Percentiles rank a stretch among this genome's conserved stretches.
phyloP scores from a whole-genome alignment of 2,113 vertebrate species.

The Edolisoma coerulescens region DNA sequence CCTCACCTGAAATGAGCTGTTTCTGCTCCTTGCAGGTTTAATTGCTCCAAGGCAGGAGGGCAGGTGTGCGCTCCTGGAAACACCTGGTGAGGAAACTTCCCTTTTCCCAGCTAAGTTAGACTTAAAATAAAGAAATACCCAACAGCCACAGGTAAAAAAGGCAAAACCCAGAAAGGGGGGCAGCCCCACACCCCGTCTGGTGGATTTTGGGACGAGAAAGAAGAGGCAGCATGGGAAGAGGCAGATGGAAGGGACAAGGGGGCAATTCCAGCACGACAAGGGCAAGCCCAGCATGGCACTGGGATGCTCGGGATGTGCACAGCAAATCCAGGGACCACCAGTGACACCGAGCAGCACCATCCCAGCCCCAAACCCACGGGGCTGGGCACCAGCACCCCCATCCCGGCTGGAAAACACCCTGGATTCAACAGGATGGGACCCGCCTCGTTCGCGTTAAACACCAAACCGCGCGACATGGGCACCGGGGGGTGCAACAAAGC shows the following conservation, averaged over 20 bases:
- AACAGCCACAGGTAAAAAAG: background rate
- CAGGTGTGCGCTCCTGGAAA: background rate
- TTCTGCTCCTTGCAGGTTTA: background rate
- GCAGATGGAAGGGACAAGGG: background rate
- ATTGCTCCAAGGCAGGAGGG: background rate
- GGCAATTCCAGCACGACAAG: background rate
- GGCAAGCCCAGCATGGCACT: background rate
- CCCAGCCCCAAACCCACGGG: background rate
- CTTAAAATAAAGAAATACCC: background rate
- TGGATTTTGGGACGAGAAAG: background rate
- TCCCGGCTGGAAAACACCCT: background rate
- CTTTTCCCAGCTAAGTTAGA: background rate
- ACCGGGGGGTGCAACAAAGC: slow-evolving; percentile 22
- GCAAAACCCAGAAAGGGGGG: background rate
- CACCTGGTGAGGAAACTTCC: background rate
- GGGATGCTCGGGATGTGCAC: background rate
- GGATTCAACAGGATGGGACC: background rate
- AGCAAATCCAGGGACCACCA: background rate
- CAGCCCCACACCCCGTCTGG: background rate
- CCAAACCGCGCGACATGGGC: background rate
- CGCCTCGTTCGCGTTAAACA: background rate
- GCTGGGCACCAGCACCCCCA: background rate
- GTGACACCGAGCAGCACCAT: background rate
- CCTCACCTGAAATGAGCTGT: background rate
- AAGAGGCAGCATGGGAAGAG: background rate